Evolutionary conservation across 1,140 invertebrate species (phyloP).

Genomic region (Mactra quadrangularis): DNA sequence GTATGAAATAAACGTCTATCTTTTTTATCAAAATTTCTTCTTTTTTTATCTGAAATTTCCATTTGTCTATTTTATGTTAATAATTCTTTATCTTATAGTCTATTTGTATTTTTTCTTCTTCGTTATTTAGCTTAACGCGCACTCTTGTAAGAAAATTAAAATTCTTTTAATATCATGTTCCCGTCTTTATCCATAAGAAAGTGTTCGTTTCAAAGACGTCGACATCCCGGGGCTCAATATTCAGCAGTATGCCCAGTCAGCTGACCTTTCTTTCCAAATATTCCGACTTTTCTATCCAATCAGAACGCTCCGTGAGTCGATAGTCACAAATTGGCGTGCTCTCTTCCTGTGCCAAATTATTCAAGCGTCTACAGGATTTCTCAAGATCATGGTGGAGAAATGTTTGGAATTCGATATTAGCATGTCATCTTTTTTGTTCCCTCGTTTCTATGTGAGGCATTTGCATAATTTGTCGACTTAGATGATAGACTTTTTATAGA

Average conservation of each 20-base stretch:
- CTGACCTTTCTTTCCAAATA: conserved; percentile 44
- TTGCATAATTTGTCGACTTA: conserved; percentile 46
- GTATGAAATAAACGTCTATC: no score
- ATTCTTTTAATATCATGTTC: conserved; percentile 5
- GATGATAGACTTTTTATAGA: conserved; percentile 40
- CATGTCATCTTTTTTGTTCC: conserved; percentile 48
- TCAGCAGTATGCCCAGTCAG: conserved; percentile 20
- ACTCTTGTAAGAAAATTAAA: conserved; percentile 6
- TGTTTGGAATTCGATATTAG: conserved; percentile 45
- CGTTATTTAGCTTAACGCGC: not conserved
- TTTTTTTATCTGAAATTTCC: no score
- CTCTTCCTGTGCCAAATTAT: conserved; percentile 48
- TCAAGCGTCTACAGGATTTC: conserved; percentile 42
- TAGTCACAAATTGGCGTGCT: conserved; percentile 38
- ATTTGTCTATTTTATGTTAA: no score
- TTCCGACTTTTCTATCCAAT: conserved; percentile 42
- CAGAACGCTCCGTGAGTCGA: conserved; percentile 18
- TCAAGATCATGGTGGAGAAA: conserved; percentile 44
- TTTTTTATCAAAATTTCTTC: no score
- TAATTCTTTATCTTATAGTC: no score
- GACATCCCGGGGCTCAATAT: conserved; percentile 21
- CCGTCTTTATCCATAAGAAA: conserved; percentile 42
- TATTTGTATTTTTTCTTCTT: no score
- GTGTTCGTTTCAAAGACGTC: conserved; percentile 6
- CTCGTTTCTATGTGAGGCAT: conserved; percentile 43